A percentile compares a stretch with the other conserved stretches of the same genome.
Evolutionary conservation across 2,888 invertebrate genomes (phyloP).

Genomic region (Nomada ferruginata): DNA sequence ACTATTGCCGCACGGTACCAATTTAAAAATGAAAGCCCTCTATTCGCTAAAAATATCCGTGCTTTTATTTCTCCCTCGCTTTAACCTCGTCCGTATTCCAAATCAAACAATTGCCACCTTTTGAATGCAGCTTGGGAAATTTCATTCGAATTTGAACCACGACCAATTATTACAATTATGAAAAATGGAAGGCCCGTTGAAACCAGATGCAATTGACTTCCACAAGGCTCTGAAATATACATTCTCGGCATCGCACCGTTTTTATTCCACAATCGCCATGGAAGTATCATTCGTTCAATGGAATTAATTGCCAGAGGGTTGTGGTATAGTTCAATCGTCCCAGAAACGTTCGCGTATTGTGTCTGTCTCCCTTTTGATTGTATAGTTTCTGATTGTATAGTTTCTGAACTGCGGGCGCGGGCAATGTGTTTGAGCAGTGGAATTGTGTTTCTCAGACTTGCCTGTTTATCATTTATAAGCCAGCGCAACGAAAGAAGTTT

Average conservation of each 20-base stretch:
- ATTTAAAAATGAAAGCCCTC: neutral
- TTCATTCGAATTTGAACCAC: conserved; percentile 2
- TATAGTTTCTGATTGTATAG: neutral
- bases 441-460: conserved; percentile 28
- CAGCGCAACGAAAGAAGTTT: conserved; percentile 3
- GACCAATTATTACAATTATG: conserved; percentile 6
- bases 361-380: neutral
- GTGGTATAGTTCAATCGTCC: conserved; percentile 8
- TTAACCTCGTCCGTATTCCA: neutral
- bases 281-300: conserved; percentile 24
- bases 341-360: neutral
- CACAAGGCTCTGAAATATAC: neutral
- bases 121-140: neutral
- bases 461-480: conserved; percentile 20
- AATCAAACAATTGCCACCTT: neutral
- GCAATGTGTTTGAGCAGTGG: conserved; percentile 2
- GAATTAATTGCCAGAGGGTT: conserved; percentile 15
- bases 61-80: neutral
- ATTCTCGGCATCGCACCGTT: neutral
- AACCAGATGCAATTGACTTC: neutral
- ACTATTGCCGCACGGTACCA: neutral
- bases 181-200: neutral
- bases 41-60: neutral
- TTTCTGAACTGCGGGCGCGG: neutral
- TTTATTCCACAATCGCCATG: neutral